Base-by-base conservation (phyloP, 2,888 invertebrate species). In the Caenorhabditis sp. region DNA sequence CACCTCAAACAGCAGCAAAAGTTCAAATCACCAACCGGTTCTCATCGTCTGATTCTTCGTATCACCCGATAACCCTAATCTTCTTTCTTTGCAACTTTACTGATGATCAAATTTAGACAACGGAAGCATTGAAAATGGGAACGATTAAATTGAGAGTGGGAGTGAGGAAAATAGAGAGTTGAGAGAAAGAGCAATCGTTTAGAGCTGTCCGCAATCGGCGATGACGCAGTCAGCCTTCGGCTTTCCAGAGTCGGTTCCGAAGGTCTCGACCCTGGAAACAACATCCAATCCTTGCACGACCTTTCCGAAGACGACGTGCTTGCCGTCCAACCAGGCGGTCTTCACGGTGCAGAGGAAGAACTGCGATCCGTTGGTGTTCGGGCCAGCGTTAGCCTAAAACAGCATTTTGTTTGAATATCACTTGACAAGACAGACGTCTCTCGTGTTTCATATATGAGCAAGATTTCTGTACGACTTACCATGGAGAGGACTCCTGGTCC, bases 151-250 rank as follows among this genome's bases (percentile, higher is more conserved):
- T 11, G 35, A 9, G n/a, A n/a, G 8, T n/a, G n/a, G n/a, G n/a
- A n/a, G n/a, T n/a, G 22, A 22, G n/a, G 26, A 13, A 8, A 2
- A 22, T 5, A 46, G 2, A 26, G 24, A 46, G 43, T 20, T 13
- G 20, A 41, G 22, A 26, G 45, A 24, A 43, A 58, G 56, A 52
- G 55, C 43, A 56, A 22, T 27, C 20, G 26, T 58, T 77, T 80
- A 80, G 68, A 95, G 92, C 92, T 95, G 94, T 90, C 95, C 95
- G 91, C 92, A 93, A 89, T 95, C 93, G 72, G 93, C 91, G 79
- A 96, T 93, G 66, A 92, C 91, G 89, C 95, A 93, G 90, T 93
- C 94, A 91, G 94, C 94, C 78, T 92, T 52, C 20, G 84, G 71
- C 71, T 82, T 86, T 41, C 86, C 86, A 27, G 81, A 81, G 43